phyloP scores from a whole-genome alignment of 2,888 invertebrate genomes.

The Therioaphis trifolii region DNA sequence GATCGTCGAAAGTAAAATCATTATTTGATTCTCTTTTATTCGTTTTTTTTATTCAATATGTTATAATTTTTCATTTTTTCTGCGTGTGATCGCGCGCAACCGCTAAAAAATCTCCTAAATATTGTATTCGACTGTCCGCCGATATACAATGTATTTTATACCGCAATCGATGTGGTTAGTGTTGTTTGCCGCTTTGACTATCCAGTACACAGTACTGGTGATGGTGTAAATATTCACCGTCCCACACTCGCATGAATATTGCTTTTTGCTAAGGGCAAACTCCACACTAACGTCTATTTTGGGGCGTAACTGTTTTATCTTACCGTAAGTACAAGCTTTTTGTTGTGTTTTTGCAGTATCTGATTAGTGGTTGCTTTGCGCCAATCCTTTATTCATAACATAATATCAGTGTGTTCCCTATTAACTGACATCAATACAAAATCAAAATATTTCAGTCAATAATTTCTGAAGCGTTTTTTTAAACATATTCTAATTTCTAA shows the following conservation, averaged over 20 bases:
- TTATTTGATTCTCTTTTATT: neutral
- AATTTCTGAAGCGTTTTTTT: too few relatives aligned
- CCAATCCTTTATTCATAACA: neutral
- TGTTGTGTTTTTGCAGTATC: constrained; percentile 5
- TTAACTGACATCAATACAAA: too few relatives aligned
- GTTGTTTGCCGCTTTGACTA: neutral
- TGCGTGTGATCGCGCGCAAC: neutral
- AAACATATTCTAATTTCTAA: too few relatives aligned
- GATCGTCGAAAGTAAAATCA: neutral
- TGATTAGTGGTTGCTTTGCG: neutral
- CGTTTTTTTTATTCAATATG: neutral
- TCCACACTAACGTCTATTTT: neutral
- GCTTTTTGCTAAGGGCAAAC: constrained; percentile 6
- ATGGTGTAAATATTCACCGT: constrained; percentile 3
- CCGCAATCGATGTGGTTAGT: neutral
- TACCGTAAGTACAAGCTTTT: constrained; percentile 12
- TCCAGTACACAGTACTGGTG: neutral
- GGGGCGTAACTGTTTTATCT: neutral
- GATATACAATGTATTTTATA: too few relatives aligned
- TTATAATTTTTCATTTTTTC: neutral
- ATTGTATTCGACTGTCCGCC: neutral
- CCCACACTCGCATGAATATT: neutral
- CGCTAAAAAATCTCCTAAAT: neutral
- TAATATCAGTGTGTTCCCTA: neutral
- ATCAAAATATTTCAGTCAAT: too few relatives aligned